phyloP scores from a whole-genome alignment of 2,888 invertebrate species.

The Pandemis corylana region DNA sequence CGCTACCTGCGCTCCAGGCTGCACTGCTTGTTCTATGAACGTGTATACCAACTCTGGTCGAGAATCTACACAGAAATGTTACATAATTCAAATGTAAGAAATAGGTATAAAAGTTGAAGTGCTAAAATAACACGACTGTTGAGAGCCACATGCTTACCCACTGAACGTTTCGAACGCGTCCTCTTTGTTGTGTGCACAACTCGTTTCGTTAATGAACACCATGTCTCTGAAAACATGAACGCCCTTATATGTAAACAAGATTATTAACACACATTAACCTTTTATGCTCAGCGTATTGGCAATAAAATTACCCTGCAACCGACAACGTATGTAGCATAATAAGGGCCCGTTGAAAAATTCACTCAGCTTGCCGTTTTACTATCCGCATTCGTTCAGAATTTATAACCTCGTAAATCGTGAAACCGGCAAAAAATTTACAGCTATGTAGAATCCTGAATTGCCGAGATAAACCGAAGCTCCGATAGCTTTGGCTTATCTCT shows the following conservation, averaged over 20 bases:
- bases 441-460: slow-evolving; percentile 64
- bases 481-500: slow-evolving; percentile 62
- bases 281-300: slow-evolving; percentile 37
- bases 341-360: slow-evolving; percentile 72
- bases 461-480: slow-evolving; percentile 63
- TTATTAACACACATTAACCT: slow-evolving; percentile 41
- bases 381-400: slow-evolving; percentile 75
- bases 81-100: not conserved
- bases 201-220: slow-evolving; percentile 73
- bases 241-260: slow-evolving; percentile 49
- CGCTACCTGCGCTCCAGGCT: slow-evolving; percentile 90
- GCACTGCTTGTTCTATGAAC: slow-evolving; percentile 91
- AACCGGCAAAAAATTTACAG: slow-evolving; percentile 74
- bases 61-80: slow-evolving; percentile 85
- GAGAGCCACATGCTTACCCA: slow-evolving; percentile 61
- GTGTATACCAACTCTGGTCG: slow-evolving; percentile 93
- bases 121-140: not conserved
- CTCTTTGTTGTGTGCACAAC: slow-evolving; percentile 66
- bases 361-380: slow-evolving; percentile 73
- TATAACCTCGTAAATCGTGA: slow-evolving; percentile 77
- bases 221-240: slow-evolving; percentile 67
- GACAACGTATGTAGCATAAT: slow-evolving; percentile 51
- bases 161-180: slow-evolving; percentile 74
- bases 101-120: not conserved
- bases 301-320: slow-evolving; percentile 51